phyloP scores from a whole-genome alignment of 2,797 vertebrate species.

The Sciurus carolinensis region DNA sequence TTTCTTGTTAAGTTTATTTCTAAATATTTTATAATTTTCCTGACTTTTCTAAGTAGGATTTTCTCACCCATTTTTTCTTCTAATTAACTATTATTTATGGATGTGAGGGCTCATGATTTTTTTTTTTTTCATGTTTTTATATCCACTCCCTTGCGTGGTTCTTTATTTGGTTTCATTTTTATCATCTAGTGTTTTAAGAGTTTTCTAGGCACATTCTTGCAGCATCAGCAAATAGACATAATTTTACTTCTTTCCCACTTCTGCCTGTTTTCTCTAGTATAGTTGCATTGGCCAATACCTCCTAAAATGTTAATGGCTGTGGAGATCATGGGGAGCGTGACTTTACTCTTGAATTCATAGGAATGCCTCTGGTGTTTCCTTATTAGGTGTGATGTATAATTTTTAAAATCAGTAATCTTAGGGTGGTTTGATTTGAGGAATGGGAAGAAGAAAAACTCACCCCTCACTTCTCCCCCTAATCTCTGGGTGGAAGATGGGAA shows the following conservation, averaged over 20 bases:
- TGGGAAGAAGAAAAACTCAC: not conserved
- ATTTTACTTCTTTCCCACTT: not conserved
- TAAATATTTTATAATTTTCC: constrained; percentile 29
- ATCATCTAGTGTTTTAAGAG: not conserved
- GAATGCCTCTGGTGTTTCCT: constrained; percentile 8
- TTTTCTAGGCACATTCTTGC: constrained; percentile 17
- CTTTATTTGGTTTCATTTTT: constrained; percentile 18
- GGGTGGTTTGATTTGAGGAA: constrained; percentile 33
- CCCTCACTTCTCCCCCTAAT: not conserved
- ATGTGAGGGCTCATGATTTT: not conserved
- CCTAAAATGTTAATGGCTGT: not conserved
- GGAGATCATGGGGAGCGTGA: not conserved
- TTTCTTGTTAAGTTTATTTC: constrained; percentile 60
- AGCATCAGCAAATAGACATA: not conserved
- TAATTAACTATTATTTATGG: constrained; percentile 6
- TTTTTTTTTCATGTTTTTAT: not conserved
- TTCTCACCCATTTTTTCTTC: constrained; percentile 21
- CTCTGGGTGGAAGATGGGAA: not conserved
- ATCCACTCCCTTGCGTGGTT: not conserved
- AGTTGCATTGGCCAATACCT: not conserved
- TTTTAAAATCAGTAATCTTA: constrained; percentile 59
- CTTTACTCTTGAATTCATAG: not conserved
- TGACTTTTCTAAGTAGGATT: constrained; percentile 1
- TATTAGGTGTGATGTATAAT: not conserved
- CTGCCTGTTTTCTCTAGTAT: not conserved